Evolutionary conservation across 2,113 vertebrate genomes (phyloP).

Genomic region (Erinaceus europaeus): DNA sequence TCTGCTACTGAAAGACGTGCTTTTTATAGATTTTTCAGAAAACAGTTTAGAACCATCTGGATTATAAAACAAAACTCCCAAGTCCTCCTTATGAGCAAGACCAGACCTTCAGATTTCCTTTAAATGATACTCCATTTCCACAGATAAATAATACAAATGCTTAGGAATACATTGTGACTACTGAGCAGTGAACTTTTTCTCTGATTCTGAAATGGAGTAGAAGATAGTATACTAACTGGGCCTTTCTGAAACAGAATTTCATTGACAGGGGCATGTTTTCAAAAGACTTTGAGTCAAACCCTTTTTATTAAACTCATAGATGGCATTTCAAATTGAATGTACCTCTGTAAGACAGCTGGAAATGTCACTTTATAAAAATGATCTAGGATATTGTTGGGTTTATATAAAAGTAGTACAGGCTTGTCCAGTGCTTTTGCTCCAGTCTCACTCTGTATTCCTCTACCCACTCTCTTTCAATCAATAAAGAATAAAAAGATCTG

Average conservation of each 20-base stretch:
- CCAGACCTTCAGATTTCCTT: not conserved
- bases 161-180: not conserved
- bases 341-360: too few species aligned
- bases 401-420: not conserved
- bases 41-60: not conserved
- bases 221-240: not conserved
- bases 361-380: not conserved
- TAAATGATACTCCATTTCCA: not conserved
- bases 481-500: slow-evolving; percentile 30
- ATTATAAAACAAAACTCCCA: slow-evolving; percentile 10
- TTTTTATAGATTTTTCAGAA: not conserved
- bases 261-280: not conserved
- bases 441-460: not conserved
- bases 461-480: slow-evolving; percentile 38
- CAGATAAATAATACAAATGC: not conserved
- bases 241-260: not conserved
- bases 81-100: not conserved
- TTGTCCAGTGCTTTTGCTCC: not conserved
- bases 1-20: not conserved
- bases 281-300: slow-evolving; percentile 7
- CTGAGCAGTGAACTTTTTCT: not conserved
- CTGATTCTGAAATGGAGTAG: not conserved
- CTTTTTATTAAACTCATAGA: not conserved
- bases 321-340: not conserved
- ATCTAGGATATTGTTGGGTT: not conserved